These are phyloP conservation scores for Ophthalmolycus amberensis DNA, from an alignment of 2,113 vertebrate species.

Conservation along the genomic window DNA sequence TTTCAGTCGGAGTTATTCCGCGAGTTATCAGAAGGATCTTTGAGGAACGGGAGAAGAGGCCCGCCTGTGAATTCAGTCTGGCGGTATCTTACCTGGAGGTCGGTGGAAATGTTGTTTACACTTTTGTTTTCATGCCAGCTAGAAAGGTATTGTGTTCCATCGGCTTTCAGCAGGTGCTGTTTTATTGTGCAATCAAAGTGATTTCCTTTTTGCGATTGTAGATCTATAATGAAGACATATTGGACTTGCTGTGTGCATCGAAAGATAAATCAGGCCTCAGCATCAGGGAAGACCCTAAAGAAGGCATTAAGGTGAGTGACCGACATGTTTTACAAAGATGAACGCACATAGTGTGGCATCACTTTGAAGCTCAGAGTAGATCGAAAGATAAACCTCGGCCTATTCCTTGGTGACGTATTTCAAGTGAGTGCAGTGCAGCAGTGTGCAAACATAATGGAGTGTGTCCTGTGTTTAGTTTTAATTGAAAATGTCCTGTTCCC, in stretches of 20 bases:
- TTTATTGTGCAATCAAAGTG: background rate
- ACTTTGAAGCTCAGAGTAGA: background rate
- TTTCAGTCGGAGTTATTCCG: slow-evolving; percentile 92
- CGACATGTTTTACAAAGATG: background rate
- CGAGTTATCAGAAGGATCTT: slow-evolving; percentile 91
- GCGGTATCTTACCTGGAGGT: slow-evolving; percentile 96
- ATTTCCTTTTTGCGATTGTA: slow-evolving; percentile 63
- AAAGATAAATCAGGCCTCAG: slow-evolving; percentile 89
- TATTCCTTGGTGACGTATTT: background rate
- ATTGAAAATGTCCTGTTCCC: slow-evolving; percentile 4
- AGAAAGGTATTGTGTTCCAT: background rate
- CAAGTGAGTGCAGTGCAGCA: background rate
- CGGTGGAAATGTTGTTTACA: slow-evolving; percentile 1
- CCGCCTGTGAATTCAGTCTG: slow-evolving; percentile 86
- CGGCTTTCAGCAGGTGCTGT: background rate
- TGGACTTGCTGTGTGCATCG: slow-evolving; percentile 89
- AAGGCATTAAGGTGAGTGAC: slow-evolving; percentile 91
- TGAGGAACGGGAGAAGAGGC: slow-evolving; percentile 84
- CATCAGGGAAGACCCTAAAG: slow-evolving; percentile 95
- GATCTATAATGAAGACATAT: slow-evolving; percentile 97
- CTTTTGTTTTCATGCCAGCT: background rate
- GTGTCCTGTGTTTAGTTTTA: background rate
- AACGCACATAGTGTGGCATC: background rate
- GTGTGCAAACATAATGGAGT: background rate
- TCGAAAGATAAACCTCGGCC: background rate